Evolutionary conservation across 2,113 vertebrate species (phyloP).

Genomic region (Brachyhypopomus gauderio): DNA sequence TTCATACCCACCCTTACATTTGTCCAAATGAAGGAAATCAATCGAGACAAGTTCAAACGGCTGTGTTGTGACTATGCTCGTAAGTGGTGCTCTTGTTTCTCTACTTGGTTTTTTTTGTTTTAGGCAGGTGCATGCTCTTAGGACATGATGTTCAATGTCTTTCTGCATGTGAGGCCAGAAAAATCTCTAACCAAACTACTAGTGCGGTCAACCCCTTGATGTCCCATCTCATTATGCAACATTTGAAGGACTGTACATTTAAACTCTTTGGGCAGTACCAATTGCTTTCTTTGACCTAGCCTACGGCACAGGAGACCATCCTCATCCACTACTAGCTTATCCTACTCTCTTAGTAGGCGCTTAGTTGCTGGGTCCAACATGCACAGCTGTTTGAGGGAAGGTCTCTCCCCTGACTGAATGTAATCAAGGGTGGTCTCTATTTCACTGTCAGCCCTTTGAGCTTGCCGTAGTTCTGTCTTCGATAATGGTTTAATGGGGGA

Average conservation of each 20-base stretch:
- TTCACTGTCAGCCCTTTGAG: background rate
- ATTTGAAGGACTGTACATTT: background rate
- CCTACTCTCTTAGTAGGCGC: background rate
- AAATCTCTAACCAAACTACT: background rate
- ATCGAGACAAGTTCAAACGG: background rate
- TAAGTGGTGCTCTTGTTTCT: slow-evolving; percentile 6
- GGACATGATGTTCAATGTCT: slow-evolving; percentile 19
- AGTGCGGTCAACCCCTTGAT: slow-evolving; percentile 15
- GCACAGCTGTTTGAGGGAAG: background rate
- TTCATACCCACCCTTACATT: background rate
- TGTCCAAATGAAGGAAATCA: background rate
- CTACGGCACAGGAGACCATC: background rate
- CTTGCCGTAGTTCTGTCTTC: background rate
- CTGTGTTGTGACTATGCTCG: background rate
- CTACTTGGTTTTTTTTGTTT: slow-evolving; percentile 12
- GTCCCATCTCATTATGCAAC: slow-evolving; percentile 3
- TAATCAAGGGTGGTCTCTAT: background rate
- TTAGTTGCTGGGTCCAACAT: background rate
- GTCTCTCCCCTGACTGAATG: background rate
- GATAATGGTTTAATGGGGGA: background rate
- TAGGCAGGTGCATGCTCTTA: background rate
- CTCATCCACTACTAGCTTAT: background rate
- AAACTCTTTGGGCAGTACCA: background rate
- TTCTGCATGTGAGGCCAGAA: slow-evolving; percentile 23
- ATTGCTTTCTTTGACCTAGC: background rate